Evolutionary conservation across 2,888 invertebrate genomes (phyloP).

Genomic region (Tuberolachnus salignus): DNA sequence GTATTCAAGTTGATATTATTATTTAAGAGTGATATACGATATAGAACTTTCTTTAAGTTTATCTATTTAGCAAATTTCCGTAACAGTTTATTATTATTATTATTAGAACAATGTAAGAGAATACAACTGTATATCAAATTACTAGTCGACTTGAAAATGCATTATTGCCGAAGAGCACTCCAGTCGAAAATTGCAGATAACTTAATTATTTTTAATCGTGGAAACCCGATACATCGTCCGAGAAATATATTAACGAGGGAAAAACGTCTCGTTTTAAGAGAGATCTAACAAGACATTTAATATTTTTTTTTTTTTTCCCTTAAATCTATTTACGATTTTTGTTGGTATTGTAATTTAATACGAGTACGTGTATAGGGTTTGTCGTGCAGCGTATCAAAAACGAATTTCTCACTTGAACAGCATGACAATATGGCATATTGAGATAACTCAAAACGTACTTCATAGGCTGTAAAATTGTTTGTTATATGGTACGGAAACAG

Average conservation of each 20-base stretch:
- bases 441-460: no score
- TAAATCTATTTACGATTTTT: no score
- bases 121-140: conserved; percentile 27
- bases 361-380: no score
- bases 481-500: no score
- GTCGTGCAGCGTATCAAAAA: no score
- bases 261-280: background rate
- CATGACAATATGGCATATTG: no score
- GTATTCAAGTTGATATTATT: background rate
- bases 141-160: background rate
- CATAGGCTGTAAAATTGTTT: no score
- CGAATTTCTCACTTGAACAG: no score
- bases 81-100: background rate
- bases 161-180: conserved; percentile 6
- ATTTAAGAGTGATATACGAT: background rate
- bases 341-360: no score
- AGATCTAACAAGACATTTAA: background rate
- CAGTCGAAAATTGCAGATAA: background rate
- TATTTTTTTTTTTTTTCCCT: no score
- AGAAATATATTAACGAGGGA: background rate
- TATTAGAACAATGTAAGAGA: background rate
- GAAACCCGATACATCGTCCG: conserved; percentile 5
- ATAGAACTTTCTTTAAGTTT: background rate
- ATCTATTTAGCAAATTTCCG: conserved; percentile 5
- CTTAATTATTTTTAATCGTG: background rate